A percentile compares a stretch with the other conserved stretches of the same genome.
Conservation (phyloP, 1,140 invertebrate genomes). For the Zaprionus inermis region DNA sequence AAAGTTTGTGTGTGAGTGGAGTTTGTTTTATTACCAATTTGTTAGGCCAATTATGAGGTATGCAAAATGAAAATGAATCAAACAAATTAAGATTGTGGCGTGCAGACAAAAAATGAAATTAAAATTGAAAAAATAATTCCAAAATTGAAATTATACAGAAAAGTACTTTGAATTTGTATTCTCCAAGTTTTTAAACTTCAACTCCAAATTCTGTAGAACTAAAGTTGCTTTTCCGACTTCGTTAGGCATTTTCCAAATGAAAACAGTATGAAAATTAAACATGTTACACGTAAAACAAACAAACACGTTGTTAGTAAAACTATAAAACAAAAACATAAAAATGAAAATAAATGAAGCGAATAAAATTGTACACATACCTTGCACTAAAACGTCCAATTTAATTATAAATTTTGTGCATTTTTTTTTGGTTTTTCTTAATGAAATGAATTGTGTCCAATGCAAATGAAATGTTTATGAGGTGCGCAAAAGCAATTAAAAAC, state of each 20-base stretch:
- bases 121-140: background rate
- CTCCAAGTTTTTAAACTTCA: background rate
- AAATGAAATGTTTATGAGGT: constrained; percentile 47
- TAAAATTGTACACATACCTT: constrained; percentile 81
- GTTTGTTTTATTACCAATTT: constrained; percentile 30
- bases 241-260: too few relatives aligned
- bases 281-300: constrained; percentile 2
- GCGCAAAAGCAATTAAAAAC: constrained; percentile 29
- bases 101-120: constrained; percentile 10
- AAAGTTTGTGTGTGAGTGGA: background rate
- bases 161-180: background rate
- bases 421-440: constrained; percentile 17
- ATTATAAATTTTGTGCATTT: constrained; percentile 29
- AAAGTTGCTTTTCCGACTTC: too few relatives aligned
- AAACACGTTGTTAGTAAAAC: constrained; percentile 23
- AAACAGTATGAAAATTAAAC: constrained; percentile 1
- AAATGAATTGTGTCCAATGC: constrained; percentile 14
- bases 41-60: constrained; percentile 16
- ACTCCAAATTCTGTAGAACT: background rate
- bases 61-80: constrained; percentile 17
- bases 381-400: constrained; percentile 74
- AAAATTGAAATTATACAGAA: background rate
- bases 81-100: constrained; percentile 27
- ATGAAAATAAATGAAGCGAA: constrained; percentile 43
- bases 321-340: constrained; percentile 21